Evolutionary conservation across 2,888 invertebrate genomes (phyloP).

Genomic region (Amblyteles armatorius): DNA sequence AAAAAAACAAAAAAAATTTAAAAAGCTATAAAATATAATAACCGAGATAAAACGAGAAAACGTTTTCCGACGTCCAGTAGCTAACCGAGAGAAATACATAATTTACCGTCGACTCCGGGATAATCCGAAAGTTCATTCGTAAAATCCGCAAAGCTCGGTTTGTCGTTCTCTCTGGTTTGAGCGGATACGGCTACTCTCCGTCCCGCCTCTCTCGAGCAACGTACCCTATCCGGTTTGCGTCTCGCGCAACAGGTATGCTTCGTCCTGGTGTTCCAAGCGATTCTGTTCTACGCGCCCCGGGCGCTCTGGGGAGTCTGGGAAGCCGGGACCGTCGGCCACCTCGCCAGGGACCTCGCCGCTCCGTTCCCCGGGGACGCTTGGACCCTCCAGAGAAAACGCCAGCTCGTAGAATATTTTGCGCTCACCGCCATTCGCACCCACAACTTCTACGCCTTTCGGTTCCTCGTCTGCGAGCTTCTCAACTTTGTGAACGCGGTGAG

Average conservation of each 20-base stretch:
- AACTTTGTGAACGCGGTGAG: constrained; percentile 91
- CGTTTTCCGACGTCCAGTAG: neutral
- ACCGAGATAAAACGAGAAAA: no score
- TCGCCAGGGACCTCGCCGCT: constrained; percentile 87
- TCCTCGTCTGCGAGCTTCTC: constrained; percentile 90
- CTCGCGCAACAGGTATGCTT: constrained; percentile 85
- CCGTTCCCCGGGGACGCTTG: constrained; percentile 87
- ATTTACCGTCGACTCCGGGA: constrained; percentile 43
- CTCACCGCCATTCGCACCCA: constrained; percentile 86
- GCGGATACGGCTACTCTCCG: neutral
- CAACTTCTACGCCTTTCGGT: constrained; percentile 89
- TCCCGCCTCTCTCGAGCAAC: neutral
- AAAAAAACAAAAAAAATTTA: neutral
- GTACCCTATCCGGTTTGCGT: constrained; percentile 21
- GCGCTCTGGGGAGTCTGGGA: constrained; percentile 91
- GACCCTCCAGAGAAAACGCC: constrained; percentile 86
- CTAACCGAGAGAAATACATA: constrained; percentile 38
- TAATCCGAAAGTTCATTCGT: constrained; percentile 59
- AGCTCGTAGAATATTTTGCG: constrained; percentile 87
- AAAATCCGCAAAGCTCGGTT: constrained; percentile 55
- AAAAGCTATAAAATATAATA: neutral
- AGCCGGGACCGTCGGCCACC: constrained; percentile 87
- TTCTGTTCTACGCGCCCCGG: constrained; percentile 89
- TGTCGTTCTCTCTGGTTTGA: constrained; percentile 35
- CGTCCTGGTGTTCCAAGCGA: constrained; percentile 88